A percentile compares a stretch with the other conserved stretches of the same genome.
Conservation (phyloP, 2,888 invertebrate species). For the Acanthoscelides obtectus region DNA sequence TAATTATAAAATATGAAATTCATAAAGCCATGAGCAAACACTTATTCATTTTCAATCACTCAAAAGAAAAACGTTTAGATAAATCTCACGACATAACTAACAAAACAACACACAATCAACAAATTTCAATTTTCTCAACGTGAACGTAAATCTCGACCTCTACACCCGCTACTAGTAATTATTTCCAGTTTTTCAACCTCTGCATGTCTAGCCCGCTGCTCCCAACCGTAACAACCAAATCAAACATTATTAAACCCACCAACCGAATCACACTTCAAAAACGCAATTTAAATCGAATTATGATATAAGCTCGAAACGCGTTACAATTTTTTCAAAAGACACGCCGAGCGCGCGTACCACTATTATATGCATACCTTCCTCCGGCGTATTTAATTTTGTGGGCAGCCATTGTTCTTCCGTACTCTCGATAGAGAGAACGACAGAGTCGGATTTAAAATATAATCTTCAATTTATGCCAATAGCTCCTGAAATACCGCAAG, state of each 20-base stretch:
- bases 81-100: neutral
- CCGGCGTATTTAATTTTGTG: neutral
- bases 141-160: neutral
- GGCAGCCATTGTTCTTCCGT: neutral
- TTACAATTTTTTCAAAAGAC: neutral
- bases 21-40: too few relatives aligned
- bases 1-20: too few relatives aligned
- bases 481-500: too few relatives aligned
- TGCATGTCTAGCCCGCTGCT: neutral
- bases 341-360: neutral
- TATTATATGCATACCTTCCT: neutral
- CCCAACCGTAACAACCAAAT: neutral
- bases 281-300: neutral
- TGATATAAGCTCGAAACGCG: neutral
- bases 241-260: neutral
- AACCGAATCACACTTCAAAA: neutral
- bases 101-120: neutral
- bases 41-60: neutral
- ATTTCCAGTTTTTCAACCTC: neutral
- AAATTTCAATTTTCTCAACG: neutral
- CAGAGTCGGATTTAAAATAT: too few relatives aligned
- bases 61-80: neutral
- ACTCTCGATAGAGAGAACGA: too few relatives aligned
- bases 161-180: neutral
- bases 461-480: too few relatives aligned